Conservation (phyloP, 1,140 invertebrate species). For the Dreissena polymorpha region DNA sequence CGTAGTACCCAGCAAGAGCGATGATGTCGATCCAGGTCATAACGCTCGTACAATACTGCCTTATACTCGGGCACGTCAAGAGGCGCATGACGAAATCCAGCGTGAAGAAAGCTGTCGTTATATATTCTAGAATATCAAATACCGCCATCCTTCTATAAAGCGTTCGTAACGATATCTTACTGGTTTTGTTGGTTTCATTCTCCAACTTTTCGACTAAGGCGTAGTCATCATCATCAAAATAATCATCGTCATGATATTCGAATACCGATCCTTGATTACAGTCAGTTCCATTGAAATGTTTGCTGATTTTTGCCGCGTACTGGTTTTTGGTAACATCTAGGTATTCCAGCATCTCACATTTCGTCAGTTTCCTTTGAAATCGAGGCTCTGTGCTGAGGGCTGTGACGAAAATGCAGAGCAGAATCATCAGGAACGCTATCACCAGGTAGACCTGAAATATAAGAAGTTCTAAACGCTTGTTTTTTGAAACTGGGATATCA, state of each 20-base stretch:
- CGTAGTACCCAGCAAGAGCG: slow-evolving; percentile 86
- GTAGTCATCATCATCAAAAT: too few species aligned
- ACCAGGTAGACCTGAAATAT: slow-evolving; percentile 39
- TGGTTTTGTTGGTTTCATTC: too few species aligned
- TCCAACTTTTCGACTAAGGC: too few species aligned
- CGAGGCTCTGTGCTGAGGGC: slow-evolving; percentile 39
- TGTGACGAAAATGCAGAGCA: slow-evolving; percentile 23
- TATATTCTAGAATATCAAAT: slow-evolving; percentile 1
- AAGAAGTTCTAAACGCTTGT: too few species aligned
- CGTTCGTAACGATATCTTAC: background rate
- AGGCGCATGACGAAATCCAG: slow-evolving; percentile 74
- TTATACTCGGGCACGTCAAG: slow-evolving; percentile 73
- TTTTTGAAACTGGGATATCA: too few species aligned
- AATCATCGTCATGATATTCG: background rate
- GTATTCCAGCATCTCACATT: slow-evolving; percentile 43
- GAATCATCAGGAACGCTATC: slow-evolving; percentile 15
- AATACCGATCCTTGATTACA: background rate
- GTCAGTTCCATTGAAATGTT: background rate
- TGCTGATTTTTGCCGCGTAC: background rate
- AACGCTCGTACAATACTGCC: slow-evolving; percentile 84
- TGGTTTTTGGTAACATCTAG: background rate
- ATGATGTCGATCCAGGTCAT: slow-evolving; percentile 99
- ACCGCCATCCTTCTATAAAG: background rate
- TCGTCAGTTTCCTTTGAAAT: slow-evolving; percentile 17
- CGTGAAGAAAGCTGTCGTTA: slow-evolving; percentile 70